phyloP scores from a whole-genome alignment of 2,888 invertebrate species.

The Drosophila parthenogenetica region DNA sequence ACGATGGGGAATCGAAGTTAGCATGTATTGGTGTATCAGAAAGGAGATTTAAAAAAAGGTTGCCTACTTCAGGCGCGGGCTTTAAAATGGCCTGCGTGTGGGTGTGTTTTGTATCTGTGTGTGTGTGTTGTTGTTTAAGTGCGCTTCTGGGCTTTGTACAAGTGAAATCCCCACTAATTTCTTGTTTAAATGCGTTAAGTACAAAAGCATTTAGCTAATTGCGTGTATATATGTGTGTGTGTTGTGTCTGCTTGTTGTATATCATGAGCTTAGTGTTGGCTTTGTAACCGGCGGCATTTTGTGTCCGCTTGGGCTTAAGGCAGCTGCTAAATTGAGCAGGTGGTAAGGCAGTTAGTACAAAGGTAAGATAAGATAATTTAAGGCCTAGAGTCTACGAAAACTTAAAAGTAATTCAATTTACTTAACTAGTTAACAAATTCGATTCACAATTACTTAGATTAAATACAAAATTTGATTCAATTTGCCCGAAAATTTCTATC shows the following conservation, averaged over 20 bases:
- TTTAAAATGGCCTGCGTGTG: constrained; percentile 26
- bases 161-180: constrained; percentile 68
- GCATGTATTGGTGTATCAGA: constrained; percentile 25
- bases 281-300: constrained; percentile 28
- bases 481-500: constrained; percentile 78
- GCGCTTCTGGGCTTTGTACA: constrained; percentile 65
- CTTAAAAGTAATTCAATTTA: constrained; percentile 73
- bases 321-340: constrained; percentile 47
- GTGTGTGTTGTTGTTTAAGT: constrained; percentile 22
- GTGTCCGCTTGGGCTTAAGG: constrained; percentile 52
- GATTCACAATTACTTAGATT: constrained; percentile 56
- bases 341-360: constrained; percentile 34
- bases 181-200: constrained; percentile 66
- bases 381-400: constrained; percentile 60
- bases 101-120: constrained; percentile 19
- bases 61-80: constrained; percentile 58
- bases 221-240: constrained; percentile 34
- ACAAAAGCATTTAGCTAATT: constrained; percentile 77
- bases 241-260: constrained; percentile 27
- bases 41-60: constrained; percentile 16
- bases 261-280: constrained; percentile 34
- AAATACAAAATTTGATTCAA: constrained; percentile 35
- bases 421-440: constrained; percentile 66
- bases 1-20: constrained; percentile 40
- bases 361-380: constrained; percentile 26